Conservation (phyloP, 2,797 vertebrate species). For the Ciconia nigra region DNA sequence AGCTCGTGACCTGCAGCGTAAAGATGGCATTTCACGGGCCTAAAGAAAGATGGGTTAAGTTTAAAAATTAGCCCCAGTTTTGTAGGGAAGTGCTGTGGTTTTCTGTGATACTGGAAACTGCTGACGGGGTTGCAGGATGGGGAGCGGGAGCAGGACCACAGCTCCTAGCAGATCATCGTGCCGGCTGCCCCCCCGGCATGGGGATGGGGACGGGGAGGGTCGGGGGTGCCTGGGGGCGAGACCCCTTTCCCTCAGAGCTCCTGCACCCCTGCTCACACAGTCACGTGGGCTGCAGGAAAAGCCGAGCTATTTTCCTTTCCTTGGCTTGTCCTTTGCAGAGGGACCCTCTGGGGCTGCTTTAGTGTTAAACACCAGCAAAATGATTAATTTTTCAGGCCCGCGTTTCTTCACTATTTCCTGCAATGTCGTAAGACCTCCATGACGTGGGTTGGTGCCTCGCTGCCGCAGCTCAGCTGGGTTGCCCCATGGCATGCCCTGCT, state of each 20-base stretch:
- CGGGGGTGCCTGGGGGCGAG: not conserved
- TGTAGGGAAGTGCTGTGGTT: not conserved
- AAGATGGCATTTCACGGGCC: not conserved
- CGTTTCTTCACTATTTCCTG: not conserved
- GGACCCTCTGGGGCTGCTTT: not conserved
- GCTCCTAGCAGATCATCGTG: not conserved
- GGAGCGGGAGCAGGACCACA: not conserved
- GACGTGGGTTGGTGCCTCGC: not conserved
- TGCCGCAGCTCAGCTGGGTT: not conserved
- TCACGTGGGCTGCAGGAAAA: not conserved
- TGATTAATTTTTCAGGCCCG: not conserved
- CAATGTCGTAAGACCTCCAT: not conserved
- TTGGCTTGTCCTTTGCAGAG: not conserved
- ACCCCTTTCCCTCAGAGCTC: not conserved
- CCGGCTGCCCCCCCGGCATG: not conserved
- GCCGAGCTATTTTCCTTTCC: not conserved
- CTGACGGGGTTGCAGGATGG: not conserved
- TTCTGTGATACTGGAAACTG: not conserved
- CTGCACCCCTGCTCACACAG: not conserved
- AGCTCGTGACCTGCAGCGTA: not conserved
- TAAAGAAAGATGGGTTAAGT: not conserved
- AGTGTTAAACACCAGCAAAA: not conserved
- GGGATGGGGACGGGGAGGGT: not conserved
- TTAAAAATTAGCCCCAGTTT: not conserved
- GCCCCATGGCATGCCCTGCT: not conserved